Evolutionary conservation across 2,797 vertebrate species (phyloP).

Genomic region (Galaxias olidus): DNA sequence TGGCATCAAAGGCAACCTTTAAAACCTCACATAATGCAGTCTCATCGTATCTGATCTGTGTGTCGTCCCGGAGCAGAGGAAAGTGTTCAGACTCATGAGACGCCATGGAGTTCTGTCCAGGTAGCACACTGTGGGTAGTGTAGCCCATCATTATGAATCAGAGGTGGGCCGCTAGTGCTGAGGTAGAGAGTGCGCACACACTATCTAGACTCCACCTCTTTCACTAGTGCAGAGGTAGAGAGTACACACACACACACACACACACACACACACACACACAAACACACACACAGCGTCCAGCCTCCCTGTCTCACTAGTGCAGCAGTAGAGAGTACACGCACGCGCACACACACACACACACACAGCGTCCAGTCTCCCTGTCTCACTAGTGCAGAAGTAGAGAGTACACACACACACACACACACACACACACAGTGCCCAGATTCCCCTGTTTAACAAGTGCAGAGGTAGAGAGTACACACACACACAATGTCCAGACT

Average conservation of each 20-base stretch:
- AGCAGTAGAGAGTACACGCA: slow-evolving; percentile 32
- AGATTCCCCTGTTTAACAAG: slow-evolving; percentile 10
- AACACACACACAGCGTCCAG: slow-evolving; percentile 21
- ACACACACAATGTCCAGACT: slow-evolving; percentile 31
- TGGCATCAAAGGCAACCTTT: too few relatives aligned
- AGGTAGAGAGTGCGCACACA: neutral
- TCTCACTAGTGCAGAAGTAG: slow-evolving; percentile 18
- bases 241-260: slow-evolving; percentile 3
- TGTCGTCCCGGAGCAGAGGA: too few relatives aligned
- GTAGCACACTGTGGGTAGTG: too few relatives aligned
- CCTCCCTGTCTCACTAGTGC: neutral
- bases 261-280: slow-evolving; percentile 6
- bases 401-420: slow-evolving; percentile 36
- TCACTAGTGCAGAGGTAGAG: neutral
- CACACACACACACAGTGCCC: slow-evolving; percentile 37
- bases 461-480: slow-evolving; percentile 33
- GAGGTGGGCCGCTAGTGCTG: too few relatives aligned
- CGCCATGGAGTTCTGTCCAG: too few relatives aligned
- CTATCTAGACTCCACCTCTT: neutral
- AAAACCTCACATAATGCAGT: too few relatives aligned
- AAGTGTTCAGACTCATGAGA: too few relatives aligned
- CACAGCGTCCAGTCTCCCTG: neutral
- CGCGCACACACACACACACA: slow-evolving; percentile 38
- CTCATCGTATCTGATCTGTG: too few relatives aligned
- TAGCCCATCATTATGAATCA: too few relatives aligned